These are phyloP conservation scores for Lepidotrigona ventralis DNA, from an alignment of 1,140 invertebrate genomes.

Conservation along the genomic window DNA sequence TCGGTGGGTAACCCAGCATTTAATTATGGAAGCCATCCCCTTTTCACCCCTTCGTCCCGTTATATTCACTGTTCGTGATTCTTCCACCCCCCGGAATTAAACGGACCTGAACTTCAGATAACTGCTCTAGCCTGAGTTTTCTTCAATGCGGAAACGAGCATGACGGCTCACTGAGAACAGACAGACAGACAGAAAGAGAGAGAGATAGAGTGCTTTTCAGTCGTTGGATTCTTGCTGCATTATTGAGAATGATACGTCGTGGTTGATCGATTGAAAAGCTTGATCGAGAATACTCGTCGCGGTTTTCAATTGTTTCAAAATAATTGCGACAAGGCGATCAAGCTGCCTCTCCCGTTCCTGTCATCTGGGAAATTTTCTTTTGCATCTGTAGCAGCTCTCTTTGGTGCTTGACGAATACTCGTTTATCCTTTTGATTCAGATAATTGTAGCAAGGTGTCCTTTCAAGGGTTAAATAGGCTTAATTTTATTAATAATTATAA, in stretches of 20 bases:
- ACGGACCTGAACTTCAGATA: slow-evolving; percentile 22
- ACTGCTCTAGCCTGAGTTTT: slow-evolving; percentile 2
- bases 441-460: too few species aligned
- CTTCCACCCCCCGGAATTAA: slow-evolving; percentile 31
- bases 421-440: too few species aligned
- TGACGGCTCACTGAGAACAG: neutral
- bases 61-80: slow-evolving; percentile 40
- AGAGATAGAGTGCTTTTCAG: neutral
- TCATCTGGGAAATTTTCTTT: too few species aligned
- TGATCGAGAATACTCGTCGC: neutral
- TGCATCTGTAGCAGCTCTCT: neutral
- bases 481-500: too few species aligned
- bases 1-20: slow-evolving; percentile 68
- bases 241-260: neutral
- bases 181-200: too few species aligned
- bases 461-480: too few species aligned
- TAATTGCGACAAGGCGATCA: neutral
- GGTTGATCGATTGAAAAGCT: neutral
- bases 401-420: too few species aligned
- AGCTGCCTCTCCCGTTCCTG: neutral
- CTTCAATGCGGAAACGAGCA: slow-evolving; percentile 9
- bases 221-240: neutral
- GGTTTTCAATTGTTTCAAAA: neutral
- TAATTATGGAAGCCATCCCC: slow-evolving; percentile 65
- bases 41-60: slow-evolving; percentile 49